These are phyloP conservation scores for Colletes gigas DNA, from an alignment of 1,140 invertebrate species.

Conservation along the genomic window DNA sequence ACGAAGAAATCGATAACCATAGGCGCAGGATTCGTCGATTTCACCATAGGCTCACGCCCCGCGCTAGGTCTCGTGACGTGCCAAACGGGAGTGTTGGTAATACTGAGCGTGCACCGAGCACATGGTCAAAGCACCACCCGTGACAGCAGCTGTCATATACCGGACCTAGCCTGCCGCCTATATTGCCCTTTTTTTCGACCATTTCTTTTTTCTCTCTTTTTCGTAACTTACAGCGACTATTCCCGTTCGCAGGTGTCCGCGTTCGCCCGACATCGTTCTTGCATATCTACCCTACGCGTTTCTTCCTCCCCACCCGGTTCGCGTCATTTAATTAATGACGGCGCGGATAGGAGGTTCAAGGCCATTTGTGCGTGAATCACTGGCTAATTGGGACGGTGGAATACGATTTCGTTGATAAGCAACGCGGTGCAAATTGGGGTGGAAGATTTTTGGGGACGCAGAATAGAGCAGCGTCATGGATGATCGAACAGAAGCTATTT, in stretches of 20 bases:
- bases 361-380: slow-evolving; percentile 17
- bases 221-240: slow-evolving; percentile 5
- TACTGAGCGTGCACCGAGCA: slow-evolving; percentile 62
- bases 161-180: background rate
- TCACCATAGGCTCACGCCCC: slow-evolving; percentile 1
- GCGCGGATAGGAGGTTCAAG: slow-evolving; percentile 10
- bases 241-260: slow-evolving; percentile 32
- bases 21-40: background rate
- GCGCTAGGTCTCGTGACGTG: slow-evolving; percentile 39
- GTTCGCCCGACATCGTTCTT: background rate
- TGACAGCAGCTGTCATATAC: slow-evolving; percentile 72
- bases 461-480: background rate
- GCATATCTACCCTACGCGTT: background rate
- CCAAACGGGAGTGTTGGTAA: slow-evolving; percentile 53
- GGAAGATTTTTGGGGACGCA: background rate
- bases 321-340: slow-evolving; percentile 27
- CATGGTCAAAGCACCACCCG: slow-evolving; percentile 72
- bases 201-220: background rate
- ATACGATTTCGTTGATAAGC: background rate
- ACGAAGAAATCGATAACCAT: slow-evolving; percentile 3
- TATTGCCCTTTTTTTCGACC: slow-evolving; percentile 36
- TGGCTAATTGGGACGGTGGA: slow-evolving; percentile 15
- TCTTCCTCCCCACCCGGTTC: background rate
- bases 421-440: background rate
- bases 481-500: background rate